These are phyloP conservation scores for Agrotis exclamationis DNA, from an alignment of 2,888 invertebrate genomes.

Conservation along the genomic window DNA sequence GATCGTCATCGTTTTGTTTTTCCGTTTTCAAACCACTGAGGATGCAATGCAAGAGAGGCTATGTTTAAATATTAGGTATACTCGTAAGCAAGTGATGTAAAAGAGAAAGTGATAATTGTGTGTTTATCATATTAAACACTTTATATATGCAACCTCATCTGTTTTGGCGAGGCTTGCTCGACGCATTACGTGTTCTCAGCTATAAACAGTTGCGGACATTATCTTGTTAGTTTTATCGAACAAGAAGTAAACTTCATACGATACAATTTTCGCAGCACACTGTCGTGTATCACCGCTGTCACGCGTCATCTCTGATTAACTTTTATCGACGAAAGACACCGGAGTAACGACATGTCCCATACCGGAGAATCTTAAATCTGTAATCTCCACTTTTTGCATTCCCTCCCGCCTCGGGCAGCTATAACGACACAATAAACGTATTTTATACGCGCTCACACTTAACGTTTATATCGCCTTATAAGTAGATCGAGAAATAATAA, in stretches of 20 bases:
- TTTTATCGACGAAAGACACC: conserved; percentile 76
- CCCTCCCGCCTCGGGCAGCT: conserved; percentile 75
- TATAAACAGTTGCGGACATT: conserved; percentile 42
- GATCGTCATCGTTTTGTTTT: not conserved
- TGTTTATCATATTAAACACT: conserved; percentile 43
- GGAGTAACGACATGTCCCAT: conserved; percentile 76
- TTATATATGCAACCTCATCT: conserved; percentile 20
- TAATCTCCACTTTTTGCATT: conserved; percentile 89
- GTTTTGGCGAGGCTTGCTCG: conserved; percentile 20
- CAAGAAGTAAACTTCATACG: conserved; percentile 53
- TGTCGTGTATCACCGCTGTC: conserved; percentile 68
- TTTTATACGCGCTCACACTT: conserved; percentile 90
- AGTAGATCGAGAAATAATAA: conserved; percentile 91
- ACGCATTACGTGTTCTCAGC: conserved; percentile 30
- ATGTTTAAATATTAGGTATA: conserved; percentile 51
- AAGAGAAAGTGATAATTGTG: conserved; percentile 52
- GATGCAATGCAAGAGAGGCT: conserved; percentile 13
- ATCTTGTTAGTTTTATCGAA: conserved; percentile 57
- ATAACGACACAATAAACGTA: conserved; percentile 90
- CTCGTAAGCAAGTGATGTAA: conserved; percentile 42
- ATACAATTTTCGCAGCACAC: conserved; percentile 52
- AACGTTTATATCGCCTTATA: conserved; percentile 90
- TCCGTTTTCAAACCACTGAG: conserved; percentile 22
- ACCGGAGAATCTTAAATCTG: conserved; percentile 84
- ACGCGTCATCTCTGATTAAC: conserved; percentile 79